Evolutionary conservation across 2,888 invertebrate species (phyloP), one percentile per base, ranked within the genome.

Genomic region (Scaptodrosophila latifasciaeformis): DNA sequence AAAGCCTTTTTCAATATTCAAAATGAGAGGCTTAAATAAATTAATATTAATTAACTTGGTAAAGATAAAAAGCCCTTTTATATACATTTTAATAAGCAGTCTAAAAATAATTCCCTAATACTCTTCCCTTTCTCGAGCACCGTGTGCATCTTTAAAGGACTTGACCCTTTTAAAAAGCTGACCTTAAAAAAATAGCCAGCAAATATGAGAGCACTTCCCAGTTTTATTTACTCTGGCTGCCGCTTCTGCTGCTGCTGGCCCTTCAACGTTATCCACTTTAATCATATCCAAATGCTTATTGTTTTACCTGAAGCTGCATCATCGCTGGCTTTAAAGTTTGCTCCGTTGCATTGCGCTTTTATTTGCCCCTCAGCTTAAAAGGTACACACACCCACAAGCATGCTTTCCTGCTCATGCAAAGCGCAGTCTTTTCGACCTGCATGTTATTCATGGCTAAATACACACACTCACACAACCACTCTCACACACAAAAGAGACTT

Each of bases 361-460:
- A 62, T 78, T 78, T 75, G 69, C 70, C 75, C 75, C 65, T 59
- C 67, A 45, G 60, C 60, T 60, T 61, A 47, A 48, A 60, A 18
- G 24, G 34, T n/a, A 43, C 29, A 5, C 35, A 40, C 12, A 31
- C n/a, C n/a, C 59, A 63, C 47, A 54, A 65, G 35, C 31, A 44
- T 31, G 12, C 45, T 18, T 31, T 2, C 31, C 17, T n/a, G n/a
- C 46, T 39, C 55, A 51, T n/a, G 27, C 27, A 39, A 47, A 66
- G 57, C 59, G 70, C 58, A 74, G 67, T 75, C 63, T 55, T 69
- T 75, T 75, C 75, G 78, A 78, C 68, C 78, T 75, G 78, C 65
- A 80, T 74, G 81, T 75, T 74, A 70, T 80, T 77, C 69, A 76
- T 74, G 64, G 68, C 59, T 62, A 65, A 72, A 50, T 62, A 74